Evolutionary conservation across 2,888 invertebrate species (phyloP).

Genomic region (Drosophila ustulata): DNA sequence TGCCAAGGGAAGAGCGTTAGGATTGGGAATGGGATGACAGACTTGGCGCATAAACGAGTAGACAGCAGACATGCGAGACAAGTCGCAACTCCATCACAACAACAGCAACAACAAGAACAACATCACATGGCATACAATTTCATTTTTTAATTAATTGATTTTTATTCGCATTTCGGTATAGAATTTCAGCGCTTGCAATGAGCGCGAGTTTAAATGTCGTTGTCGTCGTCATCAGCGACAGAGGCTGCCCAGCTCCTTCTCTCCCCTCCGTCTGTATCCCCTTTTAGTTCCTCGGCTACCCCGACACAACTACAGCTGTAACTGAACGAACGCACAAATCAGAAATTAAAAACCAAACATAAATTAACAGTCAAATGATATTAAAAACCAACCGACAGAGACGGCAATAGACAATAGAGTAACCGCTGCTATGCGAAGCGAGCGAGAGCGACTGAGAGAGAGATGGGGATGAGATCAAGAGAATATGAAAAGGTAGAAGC

Average conservation of each 20-base stretch:
- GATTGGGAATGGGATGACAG: slow-evolving; percentile 14
- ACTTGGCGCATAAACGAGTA: slow-evolving; percentile 7
- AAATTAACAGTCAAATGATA: slow-evolving; percentile 82
- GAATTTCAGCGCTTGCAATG: slow-evolving; percentile 68
- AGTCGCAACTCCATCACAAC: slow-evolving; percentile 47
- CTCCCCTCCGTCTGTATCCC: background rate
- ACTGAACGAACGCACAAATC: slow-evolving; percentile 79
- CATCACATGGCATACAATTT: slow-evolving; percentile 61
- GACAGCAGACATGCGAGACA: slow-evolving; percentile 30
- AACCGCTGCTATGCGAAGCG: background rate
- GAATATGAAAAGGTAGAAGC: slow-evolving; percentile 47
- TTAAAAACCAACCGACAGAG: slow-evolving; percentile 61
- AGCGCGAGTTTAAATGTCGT: slow-evolving; percentile 51
- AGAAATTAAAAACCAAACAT: slow-evolving; percentile 83
- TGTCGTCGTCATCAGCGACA: slow-evolving; percentile 27
- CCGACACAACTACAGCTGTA: slow-evolving; percentile 14
- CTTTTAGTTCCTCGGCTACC: background rate
- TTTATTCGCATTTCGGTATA: slow-evolving; percentile 80
- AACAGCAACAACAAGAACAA: slow-evolving; percentile 31
- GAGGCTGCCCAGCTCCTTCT: slow-evolving; percentile 41
- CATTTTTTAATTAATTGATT: slow-evolving; percentile 81
- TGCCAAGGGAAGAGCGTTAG: slow-evolving; percentile 2
- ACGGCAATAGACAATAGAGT: slow-evolving; percentile 29
- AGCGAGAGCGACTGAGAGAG: slow-evolving; percentile 5
- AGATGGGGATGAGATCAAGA: slow-evolving; percentile 1